Conservation (phyloP, 2,797 vertebrate species). For the Scyliorhinus canicula region DNA sequence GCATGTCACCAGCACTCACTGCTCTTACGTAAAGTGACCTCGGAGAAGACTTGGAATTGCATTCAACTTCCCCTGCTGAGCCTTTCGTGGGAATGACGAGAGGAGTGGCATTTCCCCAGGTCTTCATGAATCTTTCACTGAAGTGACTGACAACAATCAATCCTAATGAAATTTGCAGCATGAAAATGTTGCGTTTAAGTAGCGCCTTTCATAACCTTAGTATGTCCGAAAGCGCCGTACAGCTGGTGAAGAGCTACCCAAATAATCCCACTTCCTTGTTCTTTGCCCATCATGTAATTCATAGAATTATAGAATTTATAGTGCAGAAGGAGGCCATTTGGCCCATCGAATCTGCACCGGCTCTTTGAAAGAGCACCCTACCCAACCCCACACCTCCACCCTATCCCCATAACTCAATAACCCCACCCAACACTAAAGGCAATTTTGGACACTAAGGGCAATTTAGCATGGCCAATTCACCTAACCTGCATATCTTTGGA, state of each 20-base stretch:
- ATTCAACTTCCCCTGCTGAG: not conserved
- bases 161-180: not conserved
- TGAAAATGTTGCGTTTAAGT: not conserved
- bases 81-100: not conserved
- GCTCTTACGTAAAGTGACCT: not conserved
- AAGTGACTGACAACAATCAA: not conserved
- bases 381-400: too few relatives aligned
- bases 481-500: too few relatives aligned
- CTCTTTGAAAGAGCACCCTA: too few relatives aligned
- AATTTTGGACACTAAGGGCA: too few relatives aligned
- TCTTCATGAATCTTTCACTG: not conserved
- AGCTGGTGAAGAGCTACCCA: not conserved
- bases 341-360: too few relatives aligned
- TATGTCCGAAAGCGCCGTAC: not conserved
- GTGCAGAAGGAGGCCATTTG: too few relatives aligned
- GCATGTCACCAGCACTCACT: not conserved
- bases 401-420: too few relatives aligned
- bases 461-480: too few relatives aligned
- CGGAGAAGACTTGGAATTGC: not conserved
- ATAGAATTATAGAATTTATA: too few relatives aligned
- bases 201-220: not conserved
- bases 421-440: too few relatives aligned
- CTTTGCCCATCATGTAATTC: too few relatives aligned
- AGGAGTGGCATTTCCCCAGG: not conserved
- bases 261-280: too few relatives aligned